Conservation (phyloP, 2,888 invertebrate species). For the Cosmopolites sordidus region DNA sequence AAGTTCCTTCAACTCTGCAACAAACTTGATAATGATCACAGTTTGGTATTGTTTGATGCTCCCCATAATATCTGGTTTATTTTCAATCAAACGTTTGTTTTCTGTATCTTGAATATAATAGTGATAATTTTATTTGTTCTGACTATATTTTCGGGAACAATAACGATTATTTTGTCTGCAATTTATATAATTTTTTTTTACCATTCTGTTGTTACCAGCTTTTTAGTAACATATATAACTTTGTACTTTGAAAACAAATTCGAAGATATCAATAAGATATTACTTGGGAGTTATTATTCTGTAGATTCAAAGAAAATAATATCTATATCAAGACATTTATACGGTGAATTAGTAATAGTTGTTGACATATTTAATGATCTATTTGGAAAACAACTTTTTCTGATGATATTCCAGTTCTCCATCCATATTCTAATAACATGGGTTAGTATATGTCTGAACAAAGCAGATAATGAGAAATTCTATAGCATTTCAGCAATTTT, state of each 20-base stretch:
- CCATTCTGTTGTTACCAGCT: too few species aligned
- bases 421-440: neutral
- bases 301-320: neutral
- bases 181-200: too few species aligned
- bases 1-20: neutral
- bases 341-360: neutral
- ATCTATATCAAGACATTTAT: neutral
- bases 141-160: too few species aligned
- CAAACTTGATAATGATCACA: neutral
- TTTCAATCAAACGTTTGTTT: too few species aligned
- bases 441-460: neutral
- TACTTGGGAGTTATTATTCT: neutral
- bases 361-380: neutral
- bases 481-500: too few species aligned
- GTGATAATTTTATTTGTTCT: too few species aligned
- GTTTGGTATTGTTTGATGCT: neutral
- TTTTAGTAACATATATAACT: neutral
- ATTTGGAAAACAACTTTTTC: conserved; percentile 1
- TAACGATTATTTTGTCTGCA: too few species aligned
- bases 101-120: too few species aligned
- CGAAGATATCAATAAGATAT: neutral
- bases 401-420: neutral
- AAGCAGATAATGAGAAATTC: too few species aligned
- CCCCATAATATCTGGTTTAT: too few species aligned
- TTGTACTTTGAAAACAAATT: neutral